Evolutionary conservation across 2,797 vertebrate species (phyloP).

Genomic region (Clarias fuscus): DNA sequence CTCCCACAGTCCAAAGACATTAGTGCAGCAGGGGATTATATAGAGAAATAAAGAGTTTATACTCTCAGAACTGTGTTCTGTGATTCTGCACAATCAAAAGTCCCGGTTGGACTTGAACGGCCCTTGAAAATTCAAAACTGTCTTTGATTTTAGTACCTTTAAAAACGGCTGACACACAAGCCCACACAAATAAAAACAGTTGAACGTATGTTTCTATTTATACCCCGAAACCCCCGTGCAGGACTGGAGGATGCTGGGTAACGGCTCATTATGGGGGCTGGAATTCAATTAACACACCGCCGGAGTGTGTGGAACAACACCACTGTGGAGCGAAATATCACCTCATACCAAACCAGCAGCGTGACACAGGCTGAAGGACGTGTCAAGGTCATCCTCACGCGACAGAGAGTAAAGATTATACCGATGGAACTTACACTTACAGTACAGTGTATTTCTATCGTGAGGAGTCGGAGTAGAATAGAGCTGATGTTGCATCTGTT

Average conservation of each 20-base stretch:
- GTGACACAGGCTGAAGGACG: slow-evolving; percentile 16
- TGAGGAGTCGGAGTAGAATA: not conserved
- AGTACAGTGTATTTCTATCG: not conserved
- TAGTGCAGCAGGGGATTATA: no score
- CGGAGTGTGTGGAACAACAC: slow-evolving; percentile 30
- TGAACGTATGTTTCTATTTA: slow-evolving; percentile 11
- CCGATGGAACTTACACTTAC: not conserved
- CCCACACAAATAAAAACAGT: slow-evolving; percentile 29
- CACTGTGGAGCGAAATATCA: not conserved
- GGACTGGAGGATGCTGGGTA: not conserved
- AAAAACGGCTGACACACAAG: not conserved
- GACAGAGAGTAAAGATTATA: not conserved
- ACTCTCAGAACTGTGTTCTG: no score
- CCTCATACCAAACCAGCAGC: not conserved
- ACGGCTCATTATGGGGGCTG: slow-evolving; percentile 35
- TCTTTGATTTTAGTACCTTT: no score
- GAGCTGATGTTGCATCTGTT: not conserved
- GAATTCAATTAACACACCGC: slow-evolving; percentile 50
- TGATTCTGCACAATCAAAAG: no score
- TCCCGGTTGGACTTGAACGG: no score
- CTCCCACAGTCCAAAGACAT: no score
- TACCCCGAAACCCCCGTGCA: not conserved
- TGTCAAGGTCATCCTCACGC: slow-evolving; percentile 8
- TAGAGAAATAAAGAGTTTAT: no score
- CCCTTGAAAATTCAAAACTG: no score